Conservation (phyloP, 2,888 invertebrate genomes). For the Eumacrocentrus americanus region DNA sequence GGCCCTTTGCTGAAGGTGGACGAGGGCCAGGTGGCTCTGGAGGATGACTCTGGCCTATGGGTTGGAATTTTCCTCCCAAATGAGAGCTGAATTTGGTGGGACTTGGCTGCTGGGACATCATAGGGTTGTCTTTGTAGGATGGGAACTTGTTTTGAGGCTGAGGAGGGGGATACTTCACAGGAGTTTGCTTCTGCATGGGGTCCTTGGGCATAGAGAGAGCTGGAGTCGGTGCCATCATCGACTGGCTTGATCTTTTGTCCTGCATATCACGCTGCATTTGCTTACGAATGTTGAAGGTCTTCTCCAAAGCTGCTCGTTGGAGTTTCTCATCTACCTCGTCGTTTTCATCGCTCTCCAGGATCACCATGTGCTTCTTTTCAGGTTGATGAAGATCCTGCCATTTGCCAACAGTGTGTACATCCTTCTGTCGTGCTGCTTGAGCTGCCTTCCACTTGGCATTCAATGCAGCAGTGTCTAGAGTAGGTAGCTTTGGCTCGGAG, state of each 20-base stretch:
- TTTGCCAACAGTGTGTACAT: conserved; percentile 50
- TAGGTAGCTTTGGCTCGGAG: conserved; percentile 55
- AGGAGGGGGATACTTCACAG: conserved; percentile 56
- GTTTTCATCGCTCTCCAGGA: conserved; percentile 51
- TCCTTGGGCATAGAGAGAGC: conserved; percentile 51
- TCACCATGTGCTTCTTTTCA: conserved; percentile 55
- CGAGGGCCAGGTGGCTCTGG: conserved; percentile 53
- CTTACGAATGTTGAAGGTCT: conserved; percentile 55
- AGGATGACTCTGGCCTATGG: conserved; percentile 54
- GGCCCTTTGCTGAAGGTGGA: conserved; percentile 54
- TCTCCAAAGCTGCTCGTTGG: conserved; percentile 56
- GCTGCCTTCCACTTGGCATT: conserved; percentile 59
- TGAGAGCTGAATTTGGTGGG: conserved; percentile 49
- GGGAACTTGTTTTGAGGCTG: conserved; percentile 55
- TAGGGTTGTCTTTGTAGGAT: conserved; percentile 48
- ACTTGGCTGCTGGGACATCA: conserved; percentile 28
- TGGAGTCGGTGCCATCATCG: conserved; percentile 48
- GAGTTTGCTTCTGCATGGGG: conserved; percentile 46
- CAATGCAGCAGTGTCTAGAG: conserved; percentile 53
- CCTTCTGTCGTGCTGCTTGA: conserved; percentile 52
- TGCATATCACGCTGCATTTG: conserved; percentile 58
- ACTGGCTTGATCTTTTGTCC: conserved; percentile 50
- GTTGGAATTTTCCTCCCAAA: conserved; percentile 57
- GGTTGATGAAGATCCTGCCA: conserved; percentile 63
- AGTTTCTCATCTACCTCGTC: conserved; percentile 59